Conservation (phyloP, 1,140 invertebrate genomes). For the Drosophila truncata region DNA sequence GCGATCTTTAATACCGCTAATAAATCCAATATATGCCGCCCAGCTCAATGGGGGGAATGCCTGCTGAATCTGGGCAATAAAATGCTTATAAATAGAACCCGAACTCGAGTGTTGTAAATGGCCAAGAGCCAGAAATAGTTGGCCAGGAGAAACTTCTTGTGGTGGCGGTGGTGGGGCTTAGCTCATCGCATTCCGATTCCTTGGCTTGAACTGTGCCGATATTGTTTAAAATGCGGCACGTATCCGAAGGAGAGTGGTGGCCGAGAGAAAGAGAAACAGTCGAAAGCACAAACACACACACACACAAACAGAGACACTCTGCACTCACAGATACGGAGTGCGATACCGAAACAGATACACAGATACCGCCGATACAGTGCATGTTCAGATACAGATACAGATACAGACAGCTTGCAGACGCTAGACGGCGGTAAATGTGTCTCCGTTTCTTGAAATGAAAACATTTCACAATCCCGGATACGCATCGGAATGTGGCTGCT, state of each 20-base stretch:
- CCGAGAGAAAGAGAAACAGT: slow-evolving; percentile 55
- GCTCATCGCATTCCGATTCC: slow-evolving; percentile 49
- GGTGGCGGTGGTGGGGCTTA: slow-evolving; percentile 22
- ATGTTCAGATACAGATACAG: slow-evolving; percentile 21
- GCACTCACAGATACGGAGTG: slow-evolving; percentile 1
- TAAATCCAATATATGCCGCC: slow-evolving; percentile 37
- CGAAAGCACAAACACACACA: slow-evolving; percentile 9
- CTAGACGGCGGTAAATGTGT: slow-evolving; percentile 67
- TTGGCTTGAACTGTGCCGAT: slow-evolving; percentile 56
- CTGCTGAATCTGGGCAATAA: slow-evolving; percentile 48
- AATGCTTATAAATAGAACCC: slow-evolving; percentile 64
- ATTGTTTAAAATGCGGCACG: slow-evolving; percentile 77
- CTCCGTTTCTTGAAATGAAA: slow-evolving; percentile 74
- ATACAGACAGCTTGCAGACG: slow-evolving; percentile 73
- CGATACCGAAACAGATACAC: slow-evolving; percentile 14
- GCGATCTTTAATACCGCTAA: slow-evolving; percentile 32
- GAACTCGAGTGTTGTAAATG: slow-evolving; percentile 33
- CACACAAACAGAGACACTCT: not conserved
- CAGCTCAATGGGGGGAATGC: slow-evolving; percentile 8
- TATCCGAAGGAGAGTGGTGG: slow-evolving; percentile 69
- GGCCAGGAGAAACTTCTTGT: slow-evolving; percentile 53
- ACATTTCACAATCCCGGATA: slow-evolving; percentile 83
- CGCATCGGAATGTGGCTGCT: slow-evolving; percentile 75
- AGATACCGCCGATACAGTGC: slow-evolving; percentile 14
- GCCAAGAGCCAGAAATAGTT: slow-evolving; percentile 54